Evolutionary conservation across 2,797 vertebrate species (phyloP).

Genomic region (Leuciscus waleckii): DNA sequence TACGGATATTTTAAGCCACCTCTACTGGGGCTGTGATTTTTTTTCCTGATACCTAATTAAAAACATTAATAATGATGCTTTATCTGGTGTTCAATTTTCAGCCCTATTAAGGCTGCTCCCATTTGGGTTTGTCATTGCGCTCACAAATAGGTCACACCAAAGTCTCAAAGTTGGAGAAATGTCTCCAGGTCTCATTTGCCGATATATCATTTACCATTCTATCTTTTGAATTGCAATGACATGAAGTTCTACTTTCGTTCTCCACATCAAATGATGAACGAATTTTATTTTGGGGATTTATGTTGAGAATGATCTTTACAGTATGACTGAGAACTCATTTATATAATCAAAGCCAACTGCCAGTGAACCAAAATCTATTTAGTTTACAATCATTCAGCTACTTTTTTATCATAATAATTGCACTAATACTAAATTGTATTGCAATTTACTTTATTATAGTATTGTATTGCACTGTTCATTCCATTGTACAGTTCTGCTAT

Average conservation of each 20-base stretch:
- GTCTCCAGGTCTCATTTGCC: conserved; percentile 58
- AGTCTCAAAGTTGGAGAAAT: conserved; percentile 69
- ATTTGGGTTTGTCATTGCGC: conserved; percentile 69
- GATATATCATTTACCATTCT: conserved; percentile 31
- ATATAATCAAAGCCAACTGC: not conserved
- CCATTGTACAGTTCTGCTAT: not conserved
- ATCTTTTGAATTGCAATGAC: conserved; percentile 5
- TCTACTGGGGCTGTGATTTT: conserved; percentile 70
- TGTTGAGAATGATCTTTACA: not conserved
- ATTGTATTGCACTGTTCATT: not conserved
- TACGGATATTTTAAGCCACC: conserved; percentile 70
- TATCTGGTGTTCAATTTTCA: conserved; percentile 80
- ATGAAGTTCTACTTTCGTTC: not conserved
- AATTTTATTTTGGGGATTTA: not conserved
- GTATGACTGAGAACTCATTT: not conserved
- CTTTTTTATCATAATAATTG: not conserved
- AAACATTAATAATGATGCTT: conserved; percentile 82
- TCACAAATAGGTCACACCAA: conserved; percentile 76
- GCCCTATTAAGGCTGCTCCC: conserved; percentile 80
- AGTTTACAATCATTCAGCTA: not conserved
- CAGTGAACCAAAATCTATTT: not conserved
- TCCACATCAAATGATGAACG: not conserved
- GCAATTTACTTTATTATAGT: not conserved
- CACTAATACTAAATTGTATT: not conserved
- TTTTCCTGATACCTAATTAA: conserved; percentile 79